phyloP scores from a whole-genome alignment of 2,797 vertebrate genomes.

The Poeciliopsis gracilis region DNA sequence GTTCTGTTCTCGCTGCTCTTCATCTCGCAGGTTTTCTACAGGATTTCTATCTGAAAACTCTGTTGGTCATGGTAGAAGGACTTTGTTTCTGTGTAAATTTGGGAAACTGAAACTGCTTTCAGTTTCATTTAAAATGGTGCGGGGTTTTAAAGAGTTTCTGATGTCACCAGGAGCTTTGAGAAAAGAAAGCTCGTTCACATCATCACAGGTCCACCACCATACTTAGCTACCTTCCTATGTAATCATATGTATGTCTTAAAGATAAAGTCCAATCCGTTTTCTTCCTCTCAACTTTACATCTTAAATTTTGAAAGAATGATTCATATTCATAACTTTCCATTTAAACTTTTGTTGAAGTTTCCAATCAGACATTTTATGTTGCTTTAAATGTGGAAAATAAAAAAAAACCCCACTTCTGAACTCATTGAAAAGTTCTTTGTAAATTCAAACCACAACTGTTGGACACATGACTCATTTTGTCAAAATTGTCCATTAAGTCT shows the following conservation, averaged over 20 bases:
- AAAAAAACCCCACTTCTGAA: neutral
- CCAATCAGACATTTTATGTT: neutral
- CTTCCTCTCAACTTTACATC: neutral
- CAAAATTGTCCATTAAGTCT: neutral
- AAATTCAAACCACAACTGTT: neutral
- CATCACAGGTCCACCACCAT: neutral
- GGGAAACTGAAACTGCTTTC: neutral
- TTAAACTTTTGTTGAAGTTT: neutral
- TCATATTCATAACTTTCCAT: neutral
- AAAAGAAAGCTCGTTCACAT: neutral
- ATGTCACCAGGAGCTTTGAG: neutral
- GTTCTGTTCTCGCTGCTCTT: neutral
- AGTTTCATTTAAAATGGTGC: neutral
- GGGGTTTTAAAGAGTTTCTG: neutral
- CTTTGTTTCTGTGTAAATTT: neutral
- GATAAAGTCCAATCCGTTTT: neutral
- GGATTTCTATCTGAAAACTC: neutral
- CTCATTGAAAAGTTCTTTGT: neutral
- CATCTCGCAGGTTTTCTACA: neutral
- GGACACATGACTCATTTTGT: neutral
- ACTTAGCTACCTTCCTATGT: neutral
- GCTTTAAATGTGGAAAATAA: neutral
- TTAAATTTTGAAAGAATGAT: neutral
- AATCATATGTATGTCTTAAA: neutral
- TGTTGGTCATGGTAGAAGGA: neutral